phyloP scores from a whole-genome alignment of 2,888 invertebrate species.

The Punctoribates punctum region DNA sequence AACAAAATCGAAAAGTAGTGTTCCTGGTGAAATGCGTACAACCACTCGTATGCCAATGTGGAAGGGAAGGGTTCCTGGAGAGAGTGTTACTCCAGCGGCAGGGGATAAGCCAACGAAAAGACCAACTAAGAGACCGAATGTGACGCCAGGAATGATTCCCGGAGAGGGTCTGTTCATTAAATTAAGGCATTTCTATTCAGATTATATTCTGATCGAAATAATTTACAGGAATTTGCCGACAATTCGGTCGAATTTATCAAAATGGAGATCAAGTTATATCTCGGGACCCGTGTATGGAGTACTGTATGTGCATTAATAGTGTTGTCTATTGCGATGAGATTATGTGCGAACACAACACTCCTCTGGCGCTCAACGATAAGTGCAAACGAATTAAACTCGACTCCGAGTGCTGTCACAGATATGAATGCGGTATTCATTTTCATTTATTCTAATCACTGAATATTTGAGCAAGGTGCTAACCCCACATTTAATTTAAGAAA shows the following conservation, averaged over 20 bases:
- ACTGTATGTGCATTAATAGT: constrained; percentile 48
- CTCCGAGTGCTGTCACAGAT: constrained; percentile 47
- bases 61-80: not conserved
- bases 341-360: constrained; percentile 44
- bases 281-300: constrained; percentile 46
- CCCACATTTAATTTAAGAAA: no score
- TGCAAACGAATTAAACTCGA: constrained; percentile 44
- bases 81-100: not conserved
- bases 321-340: constrained; percentile 47
- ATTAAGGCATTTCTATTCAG: not conserved
- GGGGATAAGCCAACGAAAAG: constrained; percentile 18
- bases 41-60: not conserved
- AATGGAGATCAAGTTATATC: constrained; percentile 65
- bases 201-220: constrained; percentile 14
- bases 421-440: constrained; percentile 46
- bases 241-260: constrained; percentile 67
- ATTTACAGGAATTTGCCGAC: constrained; percentile 50
- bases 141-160: constrained; percentile 44
- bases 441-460: constrained; percentile 11
- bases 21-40: not conserved
- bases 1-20: no score
- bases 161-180: constrained; percentile 47
- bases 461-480: no score
- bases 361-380: constrained; percentile 35
- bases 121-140: constrained; percentile 44